Evolutionary conservation across 2,888 invertebrate species (phyloP), one percentile per base, ranked within the genome.

Genomic region (Ophion obscuratus): DNA sequence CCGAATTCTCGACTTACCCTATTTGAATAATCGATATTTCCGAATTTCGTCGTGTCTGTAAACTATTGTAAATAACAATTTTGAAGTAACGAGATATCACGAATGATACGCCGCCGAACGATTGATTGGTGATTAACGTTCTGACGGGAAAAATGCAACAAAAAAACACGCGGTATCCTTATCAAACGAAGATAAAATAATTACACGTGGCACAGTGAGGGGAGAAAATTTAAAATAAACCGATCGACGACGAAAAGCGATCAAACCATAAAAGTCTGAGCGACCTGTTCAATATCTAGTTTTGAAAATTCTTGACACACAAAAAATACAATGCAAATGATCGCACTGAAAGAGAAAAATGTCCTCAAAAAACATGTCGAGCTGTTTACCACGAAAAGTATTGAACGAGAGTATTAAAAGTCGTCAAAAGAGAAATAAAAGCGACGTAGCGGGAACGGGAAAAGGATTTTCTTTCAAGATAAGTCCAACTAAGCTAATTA

Each of bases 321-420:
- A 36, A 47, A 68, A 75, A 44, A 66, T 44, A 1, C 31, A 31
- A 70, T 47, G 59, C 17, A 62, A 44, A 9, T 17, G 17, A 62
- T 40, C 9, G 17, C 14, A 53, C 14, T 53, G 53, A 53, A 53
- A 53, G 11, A 47, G n/a, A 47, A 17, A 0, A 17, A 17, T 75
- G 53, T 57, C 79, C 53, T 71, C 59, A 57, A 40, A 77, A 57
- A 7, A 31, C 24, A 59, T 44, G 77, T 83, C 76, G 66, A 67
- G 85, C 68, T 79, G 78, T 78, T 73, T 73, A 75, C 75, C 59
- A 83, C 79, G 76, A 75, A 76, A 84, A 84, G 84, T 84, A 84
- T 76, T 82, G 70, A 82, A 70, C 53, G 44, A 68, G 81, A 82
- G 82, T 82, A 81, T 81, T 81, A 81, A 70, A 64, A 74, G 40